Conservation (phyloP, 2,797 vertebrate species). For the Meriones psammophilus region DNA sequence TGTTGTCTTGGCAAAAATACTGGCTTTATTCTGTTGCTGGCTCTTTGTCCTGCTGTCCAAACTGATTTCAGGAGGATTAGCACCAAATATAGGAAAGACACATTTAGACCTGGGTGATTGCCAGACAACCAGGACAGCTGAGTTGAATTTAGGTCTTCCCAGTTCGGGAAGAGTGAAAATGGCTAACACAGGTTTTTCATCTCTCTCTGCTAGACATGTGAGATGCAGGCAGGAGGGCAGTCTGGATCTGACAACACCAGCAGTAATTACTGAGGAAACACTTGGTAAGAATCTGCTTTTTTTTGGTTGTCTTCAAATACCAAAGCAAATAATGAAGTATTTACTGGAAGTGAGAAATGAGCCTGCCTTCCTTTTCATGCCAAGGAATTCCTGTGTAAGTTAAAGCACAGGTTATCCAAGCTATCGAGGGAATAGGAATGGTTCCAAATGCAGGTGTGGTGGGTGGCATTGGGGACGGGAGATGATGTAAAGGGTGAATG, state of each 20-base stretch:
- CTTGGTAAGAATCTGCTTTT: constrained; percentile 62
- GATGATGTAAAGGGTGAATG: not conserved
- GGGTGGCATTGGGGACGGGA: not conserved
- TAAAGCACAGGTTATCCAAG: constrained; percentile 38
- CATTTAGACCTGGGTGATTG: not conserved
- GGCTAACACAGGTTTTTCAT: constrained; percentile 54
- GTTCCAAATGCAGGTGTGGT: not conserved
- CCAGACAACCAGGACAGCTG: constrained; percentile 34
- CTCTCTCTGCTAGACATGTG: constrained; percentile 52
- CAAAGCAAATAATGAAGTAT: constrained; percentile 77
- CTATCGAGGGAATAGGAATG: constrained; percentile 43
- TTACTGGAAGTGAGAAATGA: constrained; percentile 68
- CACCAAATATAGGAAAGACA: not conserved
- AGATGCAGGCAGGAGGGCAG: constrained; percentile 60
- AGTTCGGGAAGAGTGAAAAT: constrained; percentile 34
- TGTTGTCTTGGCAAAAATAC: constrained; percentile 55
- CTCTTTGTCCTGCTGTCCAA: not conserved
- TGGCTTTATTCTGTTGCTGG: not conserved
- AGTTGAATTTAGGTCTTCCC: constrained; percentile 30
- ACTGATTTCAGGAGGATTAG: not conserved
- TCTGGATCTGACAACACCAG: constrained; percentile 58
- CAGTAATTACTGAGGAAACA: constrained; percentile 67
- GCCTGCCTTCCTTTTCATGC: constrained; percentile 36
- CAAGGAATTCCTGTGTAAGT: constrained; percentile 58
- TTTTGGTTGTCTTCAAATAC: constrained; percentile 75